Percentiles rank a stretch among this genome's conserved stretches.
These are phyloP conservation scores for Chrysaora quinquecirrha DNA, from an alignment of 30 jellyfish, hydroid and myxozoan genomes.

Conservation along the genomic window DNA sequence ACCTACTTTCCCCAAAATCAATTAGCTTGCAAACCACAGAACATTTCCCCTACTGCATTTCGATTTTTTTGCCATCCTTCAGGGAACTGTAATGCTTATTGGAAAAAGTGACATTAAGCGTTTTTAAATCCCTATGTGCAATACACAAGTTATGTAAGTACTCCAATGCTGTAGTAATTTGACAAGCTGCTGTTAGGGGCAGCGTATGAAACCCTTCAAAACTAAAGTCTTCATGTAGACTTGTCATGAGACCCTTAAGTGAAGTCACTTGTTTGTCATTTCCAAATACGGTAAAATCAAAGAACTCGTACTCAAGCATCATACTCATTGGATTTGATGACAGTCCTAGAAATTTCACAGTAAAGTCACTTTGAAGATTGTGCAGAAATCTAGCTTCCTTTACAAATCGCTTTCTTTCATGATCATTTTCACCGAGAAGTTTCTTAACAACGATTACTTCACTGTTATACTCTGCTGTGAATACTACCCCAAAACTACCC, in stretches of 20 bases:
- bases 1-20: slow-evolving; percentile 43
- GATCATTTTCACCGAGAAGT: slow-evolving; percentile 12
- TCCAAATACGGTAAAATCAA: slow-evolving; percentile 29
- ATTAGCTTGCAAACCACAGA: slow-evolving; percentile 4
- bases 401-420: slow-evolving; percentile 4
- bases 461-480: slow-evolving; percentile 14
- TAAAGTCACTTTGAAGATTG: too few relatives aligned
- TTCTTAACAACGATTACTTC: not conserved
- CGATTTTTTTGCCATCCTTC: not conserved
- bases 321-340: slow-evolving; percentile 26
- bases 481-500: slow-evolving; percentile 17
- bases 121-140: slow-evolving; percentile 31
- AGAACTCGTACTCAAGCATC: slow-evolving; percentile 25
- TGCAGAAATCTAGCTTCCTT: too few relatives aligned
- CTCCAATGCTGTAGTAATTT: slow-evolving; percentile 9
- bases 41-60: not conserved
- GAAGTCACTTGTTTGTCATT: not conserved
- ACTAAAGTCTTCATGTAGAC: not conserved
- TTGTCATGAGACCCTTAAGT: not conserved
- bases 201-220: not conserved
- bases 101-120: slow-evolving; percentile 17
- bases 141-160: slow-evolving; percentile 24
- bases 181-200: not conserved
- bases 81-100: slow-evolving; percentile 11
- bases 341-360: too few relatives aligned